Evolutionary conservation across 2,888 invertebrate species (phyloP).

Genomic region (Protodeltote pygarga): DNA sequence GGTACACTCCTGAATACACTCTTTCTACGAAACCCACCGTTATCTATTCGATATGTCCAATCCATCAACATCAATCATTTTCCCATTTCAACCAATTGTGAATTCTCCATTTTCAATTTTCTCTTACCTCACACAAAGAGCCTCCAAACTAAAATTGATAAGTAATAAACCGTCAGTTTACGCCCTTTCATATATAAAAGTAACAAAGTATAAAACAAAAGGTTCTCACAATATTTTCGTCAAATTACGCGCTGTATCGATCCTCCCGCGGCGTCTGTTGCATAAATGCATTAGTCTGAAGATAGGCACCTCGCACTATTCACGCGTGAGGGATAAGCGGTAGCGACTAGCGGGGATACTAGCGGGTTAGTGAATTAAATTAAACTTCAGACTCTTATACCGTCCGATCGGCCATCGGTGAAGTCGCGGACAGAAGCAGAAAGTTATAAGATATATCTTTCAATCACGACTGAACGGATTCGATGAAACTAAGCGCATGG

Average conservation of each 20-base stretch:
- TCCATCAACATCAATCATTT: no score
- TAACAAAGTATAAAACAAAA: conserved; percentile 60
- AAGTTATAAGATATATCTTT: no score
- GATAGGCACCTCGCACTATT: conserved; percentile 79
- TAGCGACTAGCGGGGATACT: conserved; percentile 36
- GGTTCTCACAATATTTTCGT: conserved; percentile 70
- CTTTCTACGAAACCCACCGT: no score
- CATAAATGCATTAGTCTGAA: conserved; percentile 86
- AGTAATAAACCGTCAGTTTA: conserved; percentile 24
- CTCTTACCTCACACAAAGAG: conserved; percentile 1
- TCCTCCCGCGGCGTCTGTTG: conserved; percentile 74
- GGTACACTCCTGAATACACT: no score
- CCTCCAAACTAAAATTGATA: conserved; percentile 26
- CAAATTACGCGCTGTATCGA: conserved; percentile 81
- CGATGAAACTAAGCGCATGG: no score
- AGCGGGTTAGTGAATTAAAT: no score
- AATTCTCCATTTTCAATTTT: not conserved
- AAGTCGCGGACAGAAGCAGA: no score
- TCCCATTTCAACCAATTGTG: no score
- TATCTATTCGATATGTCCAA: no score
- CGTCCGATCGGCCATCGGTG: no score
- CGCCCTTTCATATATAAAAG: conserved; percentile 54
- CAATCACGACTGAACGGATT: no score
- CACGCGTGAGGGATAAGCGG: conserved; percentile 38
- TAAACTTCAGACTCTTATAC: no score